Conservation (phyloP, 2,888 invertebrate species). For the Agrotis puta region DNA sequence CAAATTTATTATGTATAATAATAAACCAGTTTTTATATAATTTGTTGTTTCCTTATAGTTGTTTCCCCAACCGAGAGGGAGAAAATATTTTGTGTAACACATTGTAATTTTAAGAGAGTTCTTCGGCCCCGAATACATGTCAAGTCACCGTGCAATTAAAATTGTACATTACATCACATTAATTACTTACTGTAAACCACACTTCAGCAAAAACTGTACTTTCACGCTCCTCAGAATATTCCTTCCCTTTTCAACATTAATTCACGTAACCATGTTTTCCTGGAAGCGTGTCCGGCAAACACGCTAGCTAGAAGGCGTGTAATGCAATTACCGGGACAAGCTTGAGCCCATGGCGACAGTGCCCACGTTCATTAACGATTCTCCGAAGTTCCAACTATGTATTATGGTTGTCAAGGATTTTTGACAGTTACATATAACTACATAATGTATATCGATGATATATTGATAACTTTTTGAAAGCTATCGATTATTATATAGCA, state of each 20-base stretch:
- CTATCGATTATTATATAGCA: background rate
- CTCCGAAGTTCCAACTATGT: slow-evolving; percentile 27
- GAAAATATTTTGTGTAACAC: no score
- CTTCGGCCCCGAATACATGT: no score
- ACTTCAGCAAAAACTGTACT: slow-evolving; percentile 8
- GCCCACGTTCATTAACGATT: slow-evolving; percentile 41
- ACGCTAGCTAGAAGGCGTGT: slow-evolving; percentile 39
- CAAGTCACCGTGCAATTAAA: background rate
- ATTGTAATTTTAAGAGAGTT: no score
- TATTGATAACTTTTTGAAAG: background rate
- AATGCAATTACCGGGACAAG: slow-evolving; percentile 60
- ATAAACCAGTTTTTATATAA: no score
- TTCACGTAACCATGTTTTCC: slow-evolving; percentile 31
- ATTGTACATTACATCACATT: background rate
- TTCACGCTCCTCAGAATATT: slow-evolving; percentile 30
- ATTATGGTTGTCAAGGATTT: background rate
- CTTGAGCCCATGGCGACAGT: slow-evolving; percentile 36
- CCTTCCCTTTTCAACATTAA: slow-evolving; percentile 42
- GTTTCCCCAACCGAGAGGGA: no score
- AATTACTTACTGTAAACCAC: background rate
- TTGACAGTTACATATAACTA: no score
- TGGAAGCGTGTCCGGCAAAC: slow-evolving; percentile 45
- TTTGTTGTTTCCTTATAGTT: no score
- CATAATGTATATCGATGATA: no score
- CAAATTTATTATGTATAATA: no score